These are phyloP conservation scores for Turritopsis rubra DNA, from an alignment of 30 jellyfish, hydroid and myxozoan species.

Conservation along the genomic window DNA sequence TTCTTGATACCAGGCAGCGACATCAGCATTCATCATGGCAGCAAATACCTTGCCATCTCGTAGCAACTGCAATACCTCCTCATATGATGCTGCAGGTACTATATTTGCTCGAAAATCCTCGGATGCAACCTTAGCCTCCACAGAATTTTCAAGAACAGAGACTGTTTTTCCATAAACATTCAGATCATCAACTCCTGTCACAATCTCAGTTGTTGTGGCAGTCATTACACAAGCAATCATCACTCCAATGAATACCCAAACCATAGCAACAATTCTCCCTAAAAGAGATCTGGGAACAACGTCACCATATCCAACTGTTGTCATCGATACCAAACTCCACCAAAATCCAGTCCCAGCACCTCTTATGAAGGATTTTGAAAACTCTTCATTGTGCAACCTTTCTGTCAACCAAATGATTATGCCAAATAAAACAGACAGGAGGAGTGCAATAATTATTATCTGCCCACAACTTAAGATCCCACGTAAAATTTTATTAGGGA, in stretches of 20 bases:
- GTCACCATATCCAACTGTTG: conserved; percentile 44
- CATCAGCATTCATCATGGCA: conserved; percentile 37
- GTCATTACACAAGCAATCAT: conserved; percentile 43
- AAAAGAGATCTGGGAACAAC: conserved; percentile 29
- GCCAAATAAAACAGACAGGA: conserved; percentile 32
- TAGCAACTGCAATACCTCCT: conserved; percentile 14
- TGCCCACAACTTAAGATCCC: conserved; percentile 41
- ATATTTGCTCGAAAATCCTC: conserved; percentile 27
- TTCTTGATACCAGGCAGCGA: conserved; percentile 37
- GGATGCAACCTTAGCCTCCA: conserved; percentile 20
- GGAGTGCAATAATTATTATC: conserved; percentile 16
- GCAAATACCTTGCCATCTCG: conserved; percentile 36
- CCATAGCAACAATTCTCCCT: conserved; percentile 20
- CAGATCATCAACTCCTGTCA: conserved; percentile 35
- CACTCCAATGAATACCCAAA: conserved; percentile 41
- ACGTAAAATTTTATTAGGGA: conserved; percentile 35
- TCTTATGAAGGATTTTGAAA: conserved; percentile 27
- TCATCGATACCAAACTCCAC: conserved; percentile 45
- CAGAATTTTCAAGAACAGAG: conserved; percentile 38
- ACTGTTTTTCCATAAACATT: conserved; percentile 28
- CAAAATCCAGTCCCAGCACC: conserved; percentile 38
- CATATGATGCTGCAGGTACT: conserved; percentile 30
- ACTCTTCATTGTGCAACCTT: conserved; percentile 8
- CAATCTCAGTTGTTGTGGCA: conserved; percentile 35
- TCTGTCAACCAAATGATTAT: conserved; percentile 31